These are phyloP conservation scores for Zoanthus sociatus DNA, from an alignment of 92 coral and sea anemone genomes.

Conservation along the genomic window DNA sequence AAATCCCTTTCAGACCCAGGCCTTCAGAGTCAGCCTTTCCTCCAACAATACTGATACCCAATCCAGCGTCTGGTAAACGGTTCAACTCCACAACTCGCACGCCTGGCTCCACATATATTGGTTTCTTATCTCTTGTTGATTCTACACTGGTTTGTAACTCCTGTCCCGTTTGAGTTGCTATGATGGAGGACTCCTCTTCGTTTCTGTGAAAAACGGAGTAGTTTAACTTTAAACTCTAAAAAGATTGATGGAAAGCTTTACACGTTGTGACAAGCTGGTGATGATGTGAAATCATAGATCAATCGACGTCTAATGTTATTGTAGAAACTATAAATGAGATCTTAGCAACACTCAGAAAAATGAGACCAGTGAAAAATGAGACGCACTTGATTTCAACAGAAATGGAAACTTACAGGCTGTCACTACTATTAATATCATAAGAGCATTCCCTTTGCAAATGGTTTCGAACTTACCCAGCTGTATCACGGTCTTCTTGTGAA, in stretches of 20 bases:
- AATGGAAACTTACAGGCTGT: no score
- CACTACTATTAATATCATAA: no score
- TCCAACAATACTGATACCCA: conserved; percentile 98
- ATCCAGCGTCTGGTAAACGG: conserved; percentile 89
- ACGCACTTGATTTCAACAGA: no score
- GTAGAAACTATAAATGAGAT: no score
- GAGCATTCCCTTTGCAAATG: not conserved
- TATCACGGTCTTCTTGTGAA: conserved; percentile 1
- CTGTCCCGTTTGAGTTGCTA: not conserved
- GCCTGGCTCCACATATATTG: conserved; percentile 50
- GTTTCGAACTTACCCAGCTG: not conserved
- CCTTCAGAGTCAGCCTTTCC: conserved; percentile 81
- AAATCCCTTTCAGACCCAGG: conserved; percentile 87
- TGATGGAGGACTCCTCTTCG: not conserved
- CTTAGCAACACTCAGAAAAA: no score
- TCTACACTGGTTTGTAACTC: not conserved
- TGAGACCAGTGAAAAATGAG: no score
- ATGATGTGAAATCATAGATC: no score
- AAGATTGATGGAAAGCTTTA: no score
- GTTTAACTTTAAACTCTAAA: no score
- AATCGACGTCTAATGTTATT: no score
- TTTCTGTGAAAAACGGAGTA: not conserved
- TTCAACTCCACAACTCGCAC: conserved; percentile 80
- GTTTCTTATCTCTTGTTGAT: not conserved
- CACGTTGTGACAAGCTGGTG: no score